phyloP scores from a whole-genome alignment of 2,113 vertebrate species.

The Oxygymnocypris stewartii region DNA sequence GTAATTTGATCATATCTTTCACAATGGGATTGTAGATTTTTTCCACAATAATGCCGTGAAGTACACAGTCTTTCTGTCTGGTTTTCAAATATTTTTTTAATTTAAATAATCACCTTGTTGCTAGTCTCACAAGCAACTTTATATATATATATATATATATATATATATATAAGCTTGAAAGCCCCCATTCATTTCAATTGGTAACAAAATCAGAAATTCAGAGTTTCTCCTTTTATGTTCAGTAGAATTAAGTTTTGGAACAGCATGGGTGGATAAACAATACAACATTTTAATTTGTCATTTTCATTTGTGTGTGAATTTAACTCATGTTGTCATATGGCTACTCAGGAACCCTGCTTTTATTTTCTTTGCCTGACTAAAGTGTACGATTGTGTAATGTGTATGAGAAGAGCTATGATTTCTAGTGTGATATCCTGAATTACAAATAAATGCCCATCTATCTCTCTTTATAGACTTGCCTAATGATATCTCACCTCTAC shows the following conservation, averaged over 20 bases:
- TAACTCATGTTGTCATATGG: slow-evolving; percentile 25
- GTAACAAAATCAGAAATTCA: background rate
- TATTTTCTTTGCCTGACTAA: slow-evolving; percentile 38
- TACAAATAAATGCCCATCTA: slow-evolving; percentile 99
- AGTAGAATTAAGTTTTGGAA: background rate
- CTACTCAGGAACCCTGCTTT: slow-evolving; percentile 44
- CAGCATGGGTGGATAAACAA: slow-evolving; percentile 1
- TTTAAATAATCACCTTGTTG: background rate
- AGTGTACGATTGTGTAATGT: slow-evolving; percentile 40
- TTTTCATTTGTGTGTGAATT: background rate
- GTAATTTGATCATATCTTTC: background rate
- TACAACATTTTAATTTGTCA: no score
- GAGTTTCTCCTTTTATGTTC: background rate
- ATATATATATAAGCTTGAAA: no score
- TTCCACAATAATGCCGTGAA: background rate
- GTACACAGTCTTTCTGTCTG: background rate
- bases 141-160: no score
- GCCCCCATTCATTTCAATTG: background rate
- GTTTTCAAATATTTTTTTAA: background rate
- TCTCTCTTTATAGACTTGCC: slow-evolving; percentile 99
- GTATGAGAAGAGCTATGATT: slow-evolving; percentile 65
- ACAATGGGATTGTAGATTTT: background rate
- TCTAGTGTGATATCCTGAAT: slow-evolving; percentile 94
- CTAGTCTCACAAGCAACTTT: no score
- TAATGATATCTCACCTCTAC: slow-evolving; percentile 99